A percentile compares a stretch with the other conserved stretches of the same genome.
phyloP scores from a whole-genome alignment of 2,888 invertebrate species.

The Tillus elongatus region DNA sequence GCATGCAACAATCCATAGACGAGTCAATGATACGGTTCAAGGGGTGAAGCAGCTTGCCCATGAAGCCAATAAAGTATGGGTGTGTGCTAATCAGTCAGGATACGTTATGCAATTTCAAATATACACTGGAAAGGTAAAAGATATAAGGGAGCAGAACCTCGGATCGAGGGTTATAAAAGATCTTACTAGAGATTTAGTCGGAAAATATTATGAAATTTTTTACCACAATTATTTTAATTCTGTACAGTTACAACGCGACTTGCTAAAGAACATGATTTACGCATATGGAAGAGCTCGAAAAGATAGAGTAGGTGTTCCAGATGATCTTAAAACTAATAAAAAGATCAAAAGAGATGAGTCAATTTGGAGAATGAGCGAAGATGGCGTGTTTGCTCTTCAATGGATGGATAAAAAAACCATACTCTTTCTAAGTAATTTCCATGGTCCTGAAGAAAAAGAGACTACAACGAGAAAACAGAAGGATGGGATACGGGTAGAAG shows the following conservation, averaged over 20 bases:
- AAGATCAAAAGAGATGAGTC: slow-evolving; percentile 21
- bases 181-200: slow-evolving; percentile 20
- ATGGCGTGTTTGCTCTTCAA: slow-evolving; percentile 9
- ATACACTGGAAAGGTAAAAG: slow-evolving; percentile 28
- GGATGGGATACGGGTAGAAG: slow-evolving; percentile 9
- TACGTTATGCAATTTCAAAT: slow-evolving; percentile 28
- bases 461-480: slow-evolving; percentile 10
- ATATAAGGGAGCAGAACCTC: slow-evolving; percentile 26
- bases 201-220: slow-evolving; percentile 13
- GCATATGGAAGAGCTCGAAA: slow-evolving; percentile 23
- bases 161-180: slow-evolving; percentile 18
- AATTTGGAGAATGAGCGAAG: slow-evolving; percentile 20
- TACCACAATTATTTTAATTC: slow-evolving; percentile 20
- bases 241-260: slow-evolving; percentile 16
- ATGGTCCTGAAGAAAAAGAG: slow-evolving; percentile 7
- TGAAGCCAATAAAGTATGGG: slow-evolving; percentile 11
- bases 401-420: slow-evolving; percentile 13
- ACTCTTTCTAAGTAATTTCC: slow-evolving; percentile 13
- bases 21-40: slow-evolving; percentile 13
- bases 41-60: slow-evolving; percentile 6
- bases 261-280: slow-evolving; percentile 19
- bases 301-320: slow-evolving; percentile 21
- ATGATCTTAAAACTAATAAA: slow-evolving; percentile 19
- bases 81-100: slow-evolving; percentile 16
- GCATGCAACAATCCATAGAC: slow-evolving; percentile 6